Base-by-base conservation (phyloP, 2,888 invertebrate genomes). In the Agapostemon virescens region DNA sequence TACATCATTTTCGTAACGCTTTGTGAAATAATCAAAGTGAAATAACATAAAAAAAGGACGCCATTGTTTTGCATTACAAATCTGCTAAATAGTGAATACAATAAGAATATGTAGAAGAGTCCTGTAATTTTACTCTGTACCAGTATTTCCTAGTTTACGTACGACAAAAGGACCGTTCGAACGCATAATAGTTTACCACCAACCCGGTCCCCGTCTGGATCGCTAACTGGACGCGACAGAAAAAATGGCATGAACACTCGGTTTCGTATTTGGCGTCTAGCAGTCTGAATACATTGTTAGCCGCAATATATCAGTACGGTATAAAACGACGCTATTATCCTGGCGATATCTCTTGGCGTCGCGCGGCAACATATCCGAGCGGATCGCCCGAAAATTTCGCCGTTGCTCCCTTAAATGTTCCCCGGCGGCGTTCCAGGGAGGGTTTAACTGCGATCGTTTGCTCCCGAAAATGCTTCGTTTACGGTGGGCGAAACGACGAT, bases 401-500 rank as follows among this genome's bases (percentile, higher is more conserved):
- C 76, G 79, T 77, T 82, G 58, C 79, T 75, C 77, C 83, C 82
- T 83, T 83, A 83, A 86, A 86, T 78, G 84, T 76, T 82, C 79
- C 79, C 82, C 86, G 84, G 82, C 86, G 81, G 77, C 82, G 81
- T 83, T 86, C 77, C 84, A 78, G 52, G 55, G 52, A 55, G 78
- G 76, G 80, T 78, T 78, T 84, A 86, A 86, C 82, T 78, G 86
- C 84, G 86, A 86, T 86, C 86, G 86, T 86, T 86, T 81, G 86
- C 83, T 83, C 74, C 79, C 84, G 81, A 86, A 86, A 86, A 86
- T 86, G 84, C 81, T 83, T 86, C 84, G 86, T 86, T 86, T 84
- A 86, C 83, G 79, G 82, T 79, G 74, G 79, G 74, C 84, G 74
- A 83, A 86, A 83, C 84, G 84, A 73, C 86, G 77, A 81, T 77